Percentiles rank a stretch among this genome's conserved stretches.
Evolutionary conservation across 23 tunicate genomes (phyloP).

Genomic region (Halocynthia aurantium): DNA sequence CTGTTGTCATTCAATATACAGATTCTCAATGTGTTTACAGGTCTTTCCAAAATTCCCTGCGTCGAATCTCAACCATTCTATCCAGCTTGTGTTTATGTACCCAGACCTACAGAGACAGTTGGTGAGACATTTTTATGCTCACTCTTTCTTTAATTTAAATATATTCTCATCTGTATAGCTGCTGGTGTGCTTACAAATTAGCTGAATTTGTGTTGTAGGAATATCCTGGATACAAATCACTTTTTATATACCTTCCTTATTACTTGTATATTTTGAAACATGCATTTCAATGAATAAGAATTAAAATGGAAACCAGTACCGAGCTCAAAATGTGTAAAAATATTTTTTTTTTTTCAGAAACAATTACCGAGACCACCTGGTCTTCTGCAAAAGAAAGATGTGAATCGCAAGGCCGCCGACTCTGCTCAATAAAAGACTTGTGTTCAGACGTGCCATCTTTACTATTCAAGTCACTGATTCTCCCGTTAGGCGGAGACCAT

Average conservation of each 20-base stretch:
- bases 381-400: neutral
- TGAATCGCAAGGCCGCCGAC: neutral
- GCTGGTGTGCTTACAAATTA: too few species aligned
- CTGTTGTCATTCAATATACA: too few species aligned
- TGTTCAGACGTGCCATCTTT: neutral
- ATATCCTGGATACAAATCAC: too few species aligned
- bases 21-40: neutral
- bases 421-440: neutral
- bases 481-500: conserved; percentile 4
- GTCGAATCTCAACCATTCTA: neutral
- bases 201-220: too few species aligned
- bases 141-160: too few species aligned
- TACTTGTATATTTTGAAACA: too few species aligned
- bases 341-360: neutral
- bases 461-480: neutral
- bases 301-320: too few species aligned
- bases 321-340: too few species aligned
- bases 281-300: too few species aligned
- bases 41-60: neutral
- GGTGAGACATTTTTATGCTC: neutral
- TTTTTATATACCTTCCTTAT: too few species aligned
- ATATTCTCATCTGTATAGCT: too few species aligned
- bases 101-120: neutral
- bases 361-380: neutral
- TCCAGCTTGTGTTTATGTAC: conserved; percentile 7